Evolutionary conservation across 2,113 vertebrate species (phyloP), one percentile per base, ranked within the genome.

Genomic region (Puntigrus tetrazona): DNA sequence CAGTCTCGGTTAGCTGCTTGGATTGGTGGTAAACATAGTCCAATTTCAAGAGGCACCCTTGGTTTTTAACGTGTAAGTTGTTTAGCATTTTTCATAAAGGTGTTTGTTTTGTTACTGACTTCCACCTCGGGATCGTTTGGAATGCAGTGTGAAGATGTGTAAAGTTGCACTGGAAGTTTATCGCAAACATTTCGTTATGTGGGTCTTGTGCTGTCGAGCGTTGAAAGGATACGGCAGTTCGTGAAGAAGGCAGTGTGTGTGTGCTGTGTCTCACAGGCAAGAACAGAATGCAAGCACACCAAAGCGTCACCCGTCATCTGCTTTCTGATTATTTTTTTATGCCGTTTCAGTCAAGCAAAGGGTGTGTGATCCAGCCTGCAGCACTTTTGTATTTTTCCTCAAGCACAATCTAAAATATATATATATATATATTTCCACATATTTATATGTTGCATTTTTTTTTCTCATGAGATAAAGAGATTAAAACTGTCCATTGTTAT

Each of bases 321-420:
- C 7, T 34, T 18, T 57, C 31, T 7, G 22, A 20, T 18, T n/a
- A 2, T 5, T 10, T 59, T 61, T n/a, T 78, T 13, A 36, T 83
- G 43, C 22, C 4, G 20, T 85, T 84, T 74, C 31, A 34, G 6
- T 34, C n/a, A 18, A 78, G 43, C 36, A 74, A 84, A 84, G 84
- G 87, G 86, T 89, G 83, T 89, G 57, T 20, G 85, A 92, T 91
- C 92, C 92, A 93, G 88, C 85, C 85, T 79, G 59, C 22, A 86
- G 86, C 90, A 93, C 84, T 81, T n/a, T 88, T 82, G 83, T 86
- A 89, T 88, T 72, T 89, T 84, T 86, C 89, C 85, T 91, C 89
- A 93, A 94, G 93, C 94, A 93, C 91, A 91, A 89, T 92, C 91
- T 89, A 93, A 92, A 93, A 91, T 92, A 91, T 89, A 89, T 84